phyloP scores from a whole-genome alignment of 2,888 invertebrate species.

The Cheilosia scutellata region DNA sequence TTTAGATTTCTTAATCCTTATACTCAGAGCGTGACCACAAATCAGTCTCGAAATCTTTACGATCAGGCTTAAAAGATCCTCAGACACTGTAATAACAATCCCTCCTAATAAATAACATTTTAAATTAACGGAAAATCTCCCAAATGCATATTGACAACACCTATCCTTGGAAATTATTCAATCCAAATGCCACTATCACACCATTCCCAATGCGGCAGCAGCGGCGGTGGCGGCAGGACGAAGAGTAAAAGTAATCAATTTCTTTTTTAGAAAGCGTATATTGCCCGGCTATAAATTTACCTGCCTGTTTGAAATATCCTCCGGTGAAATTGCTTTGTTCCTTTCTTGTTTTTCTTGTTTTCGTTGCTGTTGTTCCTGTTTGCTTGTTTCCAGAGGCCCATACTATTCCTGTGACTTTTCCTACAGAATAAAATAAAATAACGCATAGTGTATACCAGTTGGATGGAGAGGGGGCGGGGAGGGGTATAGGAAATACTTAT shows the following conservation, averaged over 20 bases:
- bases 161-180: constrained; percentile 58
- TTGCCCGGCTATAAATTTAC: constrained; percentile 72
- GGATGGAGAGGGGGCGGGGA: neutral
- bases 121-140: constrained; percentile 52
- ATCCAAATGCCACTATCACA: constrained; percentile 51
- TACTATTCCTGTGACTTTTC: constrained; percentile 65
- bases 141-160: constrained; percentile 33
- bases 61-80: no score
- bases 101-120: constrained; percentile 46
- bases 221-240: constrained; percentile 17
- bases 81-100: neutral
- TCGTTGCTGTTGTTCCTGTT: constrained; percentile 36
- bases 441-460: constrained; percentile 17
- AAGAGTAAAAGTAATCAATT: constrained; percentile 70
- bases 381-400: constrained; percentile 15
- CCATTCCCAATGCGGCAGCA: neutral
- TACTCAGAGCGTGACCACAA: no score
- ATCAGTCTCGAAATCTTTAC: no score
- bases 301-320: constrained; percentile 72
- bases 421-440: constrained; percentile 61
- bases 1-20: no score
- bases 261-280: constrained; percentile 68
- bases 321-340: constrained; percentile 73
- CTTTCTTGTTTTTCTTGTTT: constrained; percentile 29
- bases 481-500: constrained; percentile 71